These are phyloP conservation scores for Hypotaenidia philippensis DNA, from an alignment of 2,797 vertebrate genomes.

Conservation along the genomic window DNA sequence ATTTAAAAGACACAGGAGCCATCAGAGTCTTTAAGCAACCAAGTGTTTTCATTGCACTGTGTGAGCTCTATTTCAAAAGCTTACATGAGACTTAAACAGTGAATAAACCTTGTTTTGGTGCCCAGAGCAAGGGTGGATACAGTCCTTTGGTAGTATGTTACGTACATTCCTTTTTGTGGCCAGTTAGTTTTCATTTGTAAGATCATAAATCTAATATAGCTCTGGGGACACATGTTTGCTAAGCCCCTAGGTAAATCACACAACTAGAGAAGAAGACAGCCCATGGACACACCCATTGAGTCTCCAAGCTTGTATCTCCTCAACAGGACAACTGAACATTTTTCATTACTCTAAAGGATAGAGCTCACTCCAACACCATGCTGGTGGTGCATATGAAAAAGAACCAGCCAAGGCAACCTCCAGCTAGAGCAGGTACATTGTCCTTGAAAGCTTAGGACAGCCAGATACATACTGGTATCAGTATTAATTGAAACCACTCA, in stretches of 20 bases:
- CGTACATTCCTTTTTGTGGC: neutral
- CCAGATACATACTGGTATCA: neutral
- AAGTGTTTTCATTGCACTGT: neutral
- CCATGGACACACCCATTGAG: neutral
- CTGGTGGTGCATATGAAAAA: neutral
- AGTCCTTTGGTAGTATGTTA: neutral
- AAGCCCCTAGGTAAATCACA: neutral
- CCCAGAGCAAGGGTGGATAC: neutral
- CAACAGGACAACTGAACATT: neutral
- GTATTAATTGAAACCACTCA: neutral
- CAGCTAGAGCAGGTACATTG: neutral
- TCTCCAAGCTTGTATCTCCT: neutral
- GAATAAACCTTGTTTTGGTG: neutral
- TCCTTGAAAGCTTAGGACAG: neutral
- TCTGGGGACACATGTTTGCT: neutral
- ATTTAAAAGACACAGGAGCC: neutral
- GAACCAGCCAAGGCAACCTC: neutral
- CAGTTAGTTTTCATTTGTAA: neutral
- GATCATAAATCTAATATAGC: neutral
- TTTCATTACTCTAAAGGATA: neutral
- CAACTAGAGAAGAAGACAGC: neutral
- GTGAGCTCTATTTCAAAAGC: neutral
- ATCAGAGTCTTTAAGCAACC: neutral
- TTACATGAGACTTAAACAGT: neutral
- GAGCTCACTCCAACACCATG: neutral